Base-by-base conservation (phyloP, 92 coral and sea anemone genomes). In the Epizoanthus ramosus region DNA sequence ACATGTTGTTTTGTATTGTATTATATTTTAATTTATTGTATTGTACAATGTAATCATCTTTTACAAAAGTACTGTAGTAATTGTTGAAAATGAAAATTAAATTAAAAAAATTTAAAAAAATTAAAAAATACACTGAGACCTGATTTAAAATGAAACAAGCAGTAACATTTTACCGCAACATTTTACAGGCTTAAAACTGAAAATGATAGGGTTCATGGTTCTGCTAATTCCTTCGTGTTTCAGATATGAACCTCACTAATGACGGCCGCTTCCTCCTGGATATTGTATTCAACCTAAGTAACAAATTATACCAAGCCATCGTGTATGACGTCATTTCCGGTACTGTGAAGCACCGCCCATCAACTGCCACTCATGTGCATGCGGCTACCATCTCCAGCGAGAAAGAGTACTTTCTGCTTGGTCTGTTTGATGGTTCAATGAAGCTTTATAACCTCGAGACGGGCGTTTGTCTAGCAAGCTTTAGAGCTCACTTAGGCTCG, bases 271-370 rank as follows among this genome's bases (percentile, higher is more conserved):
- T 59, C 66, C 58, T 89, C 61, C 73, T 90, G 73, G 92, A 91
- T 54, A 83, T 91, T 18, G 85, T 83, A 14, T 91, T 59, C 81
- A 86, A 83, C 41, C 63, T 53, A 16, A 31, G 45, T 5, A 22
- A 67, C 33, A 35, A 75, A 8, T 68, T 89, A 23, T 91, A 91
- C 88, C 88, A 84, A 8, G 95, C 88, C 17, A 79, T 85, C 3
- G 86, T 91, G 28, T 91, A 85, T 69, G 92, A 91, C 72, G 86
- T 83, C 79, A 72, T 57, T 28, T 88, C 88, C 67, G 95, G 95
- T 15, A 77, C 54, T 13, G 85, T 74, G 8, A 17, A 86, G 22
- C 86, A 85, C 80, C 45, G 52, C 53, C 86, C 92, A 12, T 63
- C 71, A 58, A 79, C 83, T n/a, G 41, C 74, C 8, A 65, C 77